These are phyloP conservation scores for Chiridota heheva DNA, from an alignment of 35 echinoderm and acorn worm species.

Conservation along the genomic window DNA sequence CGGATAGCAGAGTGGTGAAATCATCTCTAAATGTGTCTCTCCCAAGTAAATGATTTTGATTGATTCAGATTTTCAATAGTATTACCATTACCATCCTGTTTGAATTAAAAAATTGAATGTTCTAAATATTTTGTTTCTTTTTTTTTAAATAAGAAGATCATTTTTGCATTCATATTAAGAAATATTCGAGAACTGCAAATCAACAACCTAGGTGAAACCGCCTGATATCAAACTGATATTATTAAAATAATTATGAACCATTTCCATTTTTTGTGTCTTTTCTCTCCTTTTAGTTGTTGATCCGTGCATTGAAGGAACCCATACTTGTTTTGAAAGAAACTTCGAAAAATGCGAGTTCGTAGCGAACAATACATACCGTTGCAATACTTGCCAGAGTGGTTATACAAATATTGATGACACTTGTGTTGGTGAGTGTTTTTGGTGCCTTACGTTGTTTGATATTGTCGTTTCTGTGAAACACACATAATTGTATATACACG, in stretches of 20 bases:
- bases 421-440: constrained; percentile 15
- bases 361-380: constrained; percentile 1
- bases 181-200: too few species aligned
- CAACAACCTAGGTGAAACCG: too few species aligned
- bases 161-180: too few species aligned
- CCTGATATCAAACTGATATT: too few species aligned
- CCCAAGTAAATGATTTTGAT: neutral
- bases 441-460: neutral
- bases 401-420: neutral
- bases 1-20: constrained; percentile 29
- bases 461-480: neutral
- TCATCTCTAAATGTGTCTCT: constrained; percentile 10
- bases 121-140: neutral
- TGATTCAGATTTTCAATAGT: neutral
- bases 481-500: neutral
- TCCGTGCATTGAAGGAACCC: constrained; percentile 19
- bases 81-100: neutral
- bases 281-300: constrained; percentile 9
- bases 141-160: neutral
- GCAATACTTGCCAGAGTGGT: neutral
- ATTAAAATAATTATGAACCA: too few species aligned
- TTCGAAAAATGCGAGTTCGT: constrained; percentile 7
- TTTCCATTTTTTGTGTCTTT: neutral
- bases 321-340: constrained; percentile 12
- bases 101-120: neutral